Conservation (phyloP, 2,113 vertebrate genomes). For the Poeciliopsis turrubarensis region DNA sequence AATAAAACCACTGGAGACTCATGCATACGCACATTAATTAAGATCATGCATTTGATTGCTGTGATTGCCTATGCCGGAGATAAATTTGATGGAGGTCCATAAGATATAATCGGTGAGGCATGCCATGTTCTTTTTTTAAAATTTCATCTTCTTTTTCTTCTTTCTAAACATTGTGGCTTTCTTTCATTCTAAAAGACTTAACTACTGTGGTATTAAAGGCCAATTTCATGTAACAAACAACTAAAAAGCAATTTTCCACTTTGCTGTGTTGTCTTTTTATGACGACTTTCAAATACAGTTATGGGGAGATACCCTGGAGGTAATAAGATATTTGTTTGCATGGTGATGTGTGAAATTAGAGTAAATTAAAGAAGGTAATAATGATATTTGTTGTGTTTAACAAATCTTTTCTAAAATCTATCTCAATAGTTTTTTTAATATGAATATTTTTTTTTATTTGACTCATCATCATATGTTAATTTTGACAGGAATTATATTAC, state of each 20-base stretch:
- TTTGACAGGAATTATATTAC: too few species aligned
- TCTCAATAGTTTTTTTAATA: too few species aligned
- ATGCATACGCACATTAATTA: not conserved
- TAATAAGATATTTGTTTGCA: constrained; percentile 54
- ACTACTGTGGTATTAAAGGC: constrained; percentile 45
- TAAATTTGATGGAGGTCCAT: not conserved
- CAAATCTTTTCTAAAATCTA: not conserved
- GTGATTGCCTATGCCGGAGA: not conserved
- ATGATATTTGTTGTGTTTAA: constrained; percentile 14
- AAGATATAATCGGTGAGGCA: not conserved
- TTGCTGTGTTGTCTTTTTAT: constrained; percentile 38
- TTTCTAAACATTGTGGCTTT: not conserved
- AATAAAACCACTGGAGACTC: not conserved
- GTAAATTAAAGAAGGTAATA: constrained; percentile 34
- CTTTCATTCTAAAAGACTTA: constrained; percentile 11
- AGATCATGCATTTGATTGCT: not conserved
- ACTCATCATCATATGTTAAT: too few species aligned
- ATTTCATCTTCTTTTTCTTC: not conserved
- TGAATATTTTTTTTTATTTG: not conserved
- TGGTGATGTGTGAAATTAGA: constrained; percentile 58
- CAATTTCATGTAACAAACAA: constrained; percentile 49
- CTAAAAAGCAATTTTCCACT: constrained; percentile 54
- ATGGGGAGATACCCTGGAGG: constrained; percentile 46
- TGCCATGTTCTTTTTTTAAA: not conserved
- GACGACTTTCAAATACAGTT: constrained; percentile 45